Evolutionary conservation across 2,888 invertebrate species (phyloP).

Genomic region (Syritta pipiens): DNA sequence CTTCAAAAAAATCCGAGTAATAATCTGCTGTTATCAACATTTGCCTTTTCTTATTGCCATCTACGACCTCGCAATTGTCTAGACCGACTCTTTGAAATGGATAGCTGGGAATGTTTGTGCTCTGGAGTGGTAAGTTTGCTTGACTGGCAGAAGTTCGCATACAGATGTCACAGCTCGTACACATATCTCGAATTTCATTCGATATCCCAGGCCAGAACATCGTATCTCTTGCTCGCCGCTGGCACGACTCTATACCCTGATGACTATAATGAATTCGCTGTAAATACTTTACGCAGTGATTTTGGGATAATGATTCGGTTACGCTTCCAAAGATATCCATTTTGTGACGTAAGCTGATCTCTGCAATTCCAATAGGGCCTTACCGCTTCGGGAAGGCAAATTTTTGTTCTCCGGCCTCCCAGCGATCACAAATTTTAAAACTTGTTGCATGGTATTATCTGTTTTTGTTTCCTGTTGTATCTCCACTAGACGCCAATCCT

Average conservation of each 20-base stretch:
- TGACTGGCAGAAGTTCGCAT: slow-evolving; percentile 1
- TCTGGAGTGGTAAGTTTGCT: slow-evolving; percentile 10
- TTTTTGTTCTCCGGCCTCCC: slow-evolving; percentile 10
- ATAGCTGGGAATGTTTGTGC: slow-evolving; percentile 15
- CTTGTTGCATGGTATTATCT: not conserved
- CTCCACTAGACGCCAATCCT: not conserved
- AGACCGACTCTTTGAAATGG: slow-evolving; percentile 43
- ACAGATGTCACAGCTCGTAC: slow-evolving; percentile 13
- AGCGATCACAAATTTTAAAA: not conserved
- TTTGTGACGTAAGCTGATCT: not conserved
- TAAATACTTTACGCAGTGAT: not conserved
- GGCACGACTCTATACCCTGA: slow-evolving; percentile 16
- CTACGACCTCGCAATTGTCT: slow-evolving; percentile 28
- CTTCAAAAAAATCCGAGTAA: slow-evolving; percentile 52
- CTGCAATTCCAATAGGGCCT: slow-evolving; percentile 16
- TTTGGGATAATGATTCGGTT: slow-evolving; percentile 4
- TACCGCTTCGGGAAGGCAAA: not conserved
- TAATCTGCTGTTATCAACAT: slow-evolving; percentile 50
- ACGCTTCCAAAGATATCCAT: slow-evolving; percentile 1
- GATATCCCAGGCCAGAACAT: slow-evolving; percentile 24
- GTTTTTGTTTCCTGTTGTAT: not conserved
- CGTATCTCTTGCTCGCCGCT: slow-evolving; percentile 22
- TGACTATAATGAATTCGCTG: slow-evolving; percentile 15
- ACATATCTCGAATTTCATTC: slow-evolving; percentile 6
- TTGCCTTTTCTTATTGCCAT: slow-evolving; percentile 27